These are phyloP conservation scores for Desoria tigrina DNA, from an alignment of 2,888 invertebrate species.

Conservation along the genomic window DNA sequence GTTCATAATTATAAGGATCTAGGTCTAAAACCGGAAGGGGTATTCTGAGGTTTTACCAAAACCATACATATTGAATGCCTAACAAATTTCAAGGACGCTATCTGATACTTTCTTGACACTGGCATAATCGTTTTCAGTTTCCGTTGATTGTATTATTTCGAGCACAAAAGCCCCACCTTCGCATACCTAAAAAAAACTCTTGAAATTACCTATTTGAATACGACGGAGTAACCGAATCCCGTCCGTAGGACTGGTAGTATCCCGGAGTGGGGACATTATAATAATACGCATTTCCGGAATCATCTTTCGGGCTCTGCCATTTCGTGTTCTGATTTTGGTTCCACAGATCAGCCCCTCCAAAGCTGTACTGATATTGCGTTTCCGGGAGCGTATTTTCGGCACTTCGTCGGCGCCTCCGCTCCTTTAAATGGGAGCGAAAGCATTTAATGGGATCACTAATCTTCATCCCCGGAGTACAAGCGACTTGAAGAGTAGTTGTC, in stretches of 20 bases:
- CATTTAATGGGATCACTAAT: constrained; percentile 45
- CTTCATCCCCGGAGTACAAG: constrained; percentile 45
- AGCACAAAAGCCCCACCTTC: too few species aligned
- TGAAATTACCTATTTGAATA: constrained; percentile 29
- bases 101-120: too few species aligned
- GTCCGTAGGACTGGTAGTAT: constrained; percentile 7
- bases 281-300: constrained; percentile 20
- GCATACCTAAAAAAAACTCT: too few species aligned
- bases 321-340: constrained; percentile 25
- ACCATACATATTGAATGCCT: too few species aligned
- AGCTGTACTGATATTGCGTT: constrained; percentile 38
- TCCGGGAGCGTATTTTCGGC: constrained; percentile 20
- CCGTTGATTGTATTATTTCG: too few species aligned
- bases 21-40: too few species aligned
- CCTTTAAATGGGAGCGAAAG: constrained; percentile 42
- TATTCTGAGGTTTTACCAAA: too few species aligned
- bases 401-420: constrained; percentile 36
- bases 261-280: constrained; percentile 12
- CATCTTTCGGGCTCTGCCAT: constrained; percentile 21
- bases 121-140: too few species aligned
- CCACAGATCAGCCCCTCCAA: constrained; percentile 10
- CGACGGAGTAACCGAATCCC: constrained; percentile 10
- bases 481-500: constrained; percentile 39
- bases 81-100: too few species aligned
- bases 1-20: too few species aligned